Evolutionary conservation across 2,797 vertebrate species (phyloP), one percentile per base, ranked within the genome.

Genomic region (Sitta carolinensis): DNA sequence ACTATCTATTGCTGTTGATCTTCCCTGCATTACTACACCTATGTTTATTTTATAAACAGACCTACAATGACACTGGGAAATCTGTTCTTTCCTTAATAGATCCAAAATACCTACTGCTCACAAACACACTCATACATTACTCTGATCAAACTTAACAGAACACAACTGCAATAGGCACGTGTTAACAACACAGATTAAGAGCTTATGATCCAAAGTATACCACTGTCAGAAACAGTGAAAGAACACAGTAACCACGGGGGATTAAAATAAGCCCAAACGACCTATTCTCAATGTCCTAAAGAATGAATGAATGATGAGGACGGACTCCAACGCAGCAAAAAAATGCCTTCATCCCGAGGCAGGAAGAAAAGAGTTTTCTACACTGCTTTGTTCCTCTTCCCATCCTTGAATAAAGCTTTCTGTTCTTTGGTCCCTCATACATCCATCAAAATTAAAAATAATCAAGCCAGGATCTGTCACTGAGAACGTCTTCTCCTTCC

Each of bases 371-470:
- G 59, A 29, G 17, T 29, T 38, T 48, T 76, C 36, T 45, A 34
- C 9, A 21, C 22, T 38, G n/a, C 29, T 32, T 80, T 55, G 11
- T 79, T 8, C 25, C 23, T 48, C 58, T 70, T 70, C 52, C 36
- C 29, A 38, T 59, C 36, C 66, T 79, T 54, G 25, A 38, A 59
- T 47, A 89, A 93, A 84, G 57, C 10, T 67, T 80, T 94, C 84
- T 76, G 26, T 61, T 36, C 55, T 73, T 92, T 73, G 21, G 57
- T 76, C 55, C 23, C 32, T 68, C 62, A 30, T 29, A 38, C 23
- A 81, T 90, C 67, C 79, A 86, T 43, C 62, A 90, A 43, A 93
- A 92, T 90, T 80, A 87, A 89, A 84, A 89, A 74, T 18, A 80
- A 74, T 63, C 69, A 89, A 61, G 51, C 12, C 36, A 50, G 38